Evolutionary conservation across 2,888 invertebrate genomes (phyloP).

Genomic region (Agrotis clavis): DNA sequence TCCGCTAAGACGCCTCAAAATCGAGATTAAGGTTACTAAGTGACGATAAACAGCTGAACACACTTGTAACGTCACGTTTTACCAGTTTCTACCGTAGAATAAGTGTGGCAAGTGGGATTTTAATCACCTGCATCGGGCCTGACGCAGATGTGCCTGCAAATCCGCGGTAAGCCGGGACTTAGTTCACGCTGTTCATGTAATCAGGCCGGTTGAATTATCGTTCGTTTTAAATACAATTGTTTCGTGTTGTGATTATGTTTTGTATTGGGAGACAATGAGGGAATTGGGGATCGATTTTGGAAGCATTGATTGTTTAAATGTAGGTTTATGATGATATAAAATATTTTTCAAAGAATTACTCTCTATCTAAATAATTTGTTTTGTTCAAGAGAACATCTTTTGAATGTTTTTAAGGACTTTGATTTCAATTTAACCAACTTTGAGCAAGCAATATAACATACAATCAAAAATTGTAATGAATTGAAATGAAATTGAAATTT

Average conservation of each 20-base stretch:
- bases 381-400: constrained; percentile 9
- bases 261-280: constrained; percentile 15
- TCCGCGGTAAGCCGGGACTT: constrained; percentile 86
- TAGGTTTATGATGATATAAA: neutral
- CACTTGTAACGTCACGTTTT: constrained; percentile 46
- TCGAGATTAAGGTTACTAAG: constrained; percentile 42
- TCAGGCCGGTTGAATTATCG: constrained; percentile 82
- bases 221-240: constrained; percentile 75
- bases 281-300: neutral
- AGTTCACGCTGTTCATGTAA: constrained; percentile 81
- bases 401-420: neutral
- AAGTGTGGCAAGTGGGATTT: constrained; percentile 68
- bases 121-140: constrained; percentile 74
- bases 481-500: no score
- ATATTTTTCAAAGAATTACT: constrained; percentile 7
- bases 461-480: no score
- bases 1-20: constrained; percentile 39
- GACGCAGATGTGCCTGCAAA: constrained; percentile 81
- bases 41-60: constrained; percentile 51
- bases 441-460: neutral
- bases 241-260: constrained; percentile 42
- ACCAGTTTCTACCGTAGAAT: constrained; percentile 53
- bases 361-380: constrained; percentile 18
- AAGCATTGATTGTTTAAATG: neutral
- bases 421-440: neutral